phyloP scores from a whole-genome alignment of 2,113 vertebrate species.

The Empidonax alnorum region DNA sequence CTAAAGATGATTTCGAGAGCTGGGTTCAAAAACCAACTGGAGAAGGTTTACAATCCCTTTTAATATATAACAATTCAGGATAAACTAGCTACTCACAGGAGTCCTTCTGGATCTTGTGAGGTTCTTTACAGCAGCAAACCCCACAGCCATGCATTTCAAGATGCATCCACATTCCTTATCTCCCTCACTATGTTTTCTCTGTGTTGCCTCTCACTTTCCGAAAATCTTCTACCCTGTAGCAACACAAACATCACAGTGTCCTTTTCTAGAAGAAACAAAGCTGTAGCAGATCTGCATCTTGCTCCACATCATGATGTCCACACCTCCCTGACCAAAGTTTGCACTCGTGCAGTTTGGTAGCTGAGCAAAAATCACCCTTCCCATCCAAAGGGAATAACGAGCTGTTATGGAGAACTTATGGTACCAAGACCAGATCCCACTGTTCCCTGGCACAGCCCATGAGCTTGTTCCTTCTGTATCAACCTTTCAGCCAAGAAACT shows the following conservation, averaged over 20 bases:
- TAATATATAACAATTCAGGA: not conserved
- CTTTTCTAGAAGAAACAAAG: not conserved
- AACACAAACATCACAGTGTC: not conserved
- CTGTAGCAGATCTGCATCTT: not conserved
- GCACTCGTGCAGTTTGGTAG: not conserved
- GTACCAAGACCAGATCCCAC: not conserved
- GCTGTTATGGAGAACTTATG: not conserved
- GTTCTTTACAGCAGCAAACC: not conserved
- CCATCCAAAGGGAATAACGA: not conserved
- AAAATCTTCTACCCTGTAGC: not conserved
- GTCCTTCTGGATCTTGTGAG: not conserved
- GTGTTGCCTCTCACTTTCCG: not conserved
- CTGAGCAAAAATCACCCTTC: not conserved
- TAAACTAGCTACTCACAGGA: not conserved
- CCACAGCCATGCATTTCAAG: not conserved
- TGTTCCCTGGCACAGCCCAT: not conserved
- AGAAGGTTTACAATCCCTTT: not conserved
- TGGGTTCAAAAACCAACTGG: not conserved
- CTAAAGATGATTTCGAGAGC: not conserved
- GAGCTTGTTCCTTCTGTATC: slow-evolving; percentile 11
- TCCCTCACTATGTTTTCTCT: not conserved
- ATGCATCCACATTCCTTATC: too few relatives aligned
- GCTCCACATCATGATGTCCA: not conserved
- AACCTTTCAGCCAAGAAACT: slow-evolving; percentile 11
- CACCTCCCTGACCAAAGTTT: not conserved